phyloP scores from a whole-genome alignment of 2,797 vertebrate genomes.

The Sebastes steindachneri region DNA sequence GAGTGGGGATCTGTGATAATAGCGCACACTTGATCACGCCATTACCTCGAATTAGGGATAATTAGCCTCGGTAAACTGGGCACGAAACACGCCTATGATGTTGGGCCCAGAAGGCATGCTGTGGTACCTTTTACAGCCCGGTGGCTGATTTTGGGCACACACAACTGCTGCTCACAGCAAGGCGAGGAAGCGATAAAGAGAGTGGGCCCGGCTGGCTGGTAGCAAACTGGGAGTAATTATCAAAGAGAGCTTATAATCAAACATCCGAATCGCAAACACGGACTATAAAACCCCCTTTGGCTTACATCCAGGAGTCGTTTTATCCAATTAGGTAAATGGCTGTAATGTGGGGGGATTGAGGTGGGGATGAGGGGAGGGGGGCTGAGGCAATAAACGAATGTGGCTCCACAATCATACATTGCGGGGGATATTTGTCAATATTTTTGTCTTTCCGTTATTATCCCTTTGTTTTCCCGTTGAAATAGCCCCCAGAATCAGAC shows the following conservation, averaged over 20 bases:
- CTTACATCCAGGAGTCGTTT: constrained; percentile 84
- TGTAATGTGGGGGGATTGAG: constrained; percentile 75
- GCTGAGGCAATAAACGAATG: constrained; percentile 69
- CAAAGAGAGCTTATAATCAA: constrained; percentile 86
- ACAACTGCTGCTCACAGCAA: constrained; percentile 75
- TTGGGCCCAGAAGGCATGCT: constrained; percentile 81
- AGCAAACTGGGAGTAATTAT: constrained; percentile 84
- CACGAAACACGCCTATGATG: constrained; percentile 82
- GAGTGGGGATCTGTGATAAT: constrained; percentile 81
- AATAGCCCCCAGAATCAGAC: constrained; percentile 26
- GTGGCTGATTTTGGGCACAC: constrained; percentile 80
- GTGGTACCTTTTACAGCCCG: constrained; percentile 81
- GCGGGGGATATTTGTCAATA: constrained; percentile 69
- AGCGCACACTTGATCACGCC: constrained; percentile 80
- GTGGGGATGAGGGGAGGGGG: constrained; percentile 27
- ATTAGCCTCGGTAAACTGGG: constrained; percentile 85
- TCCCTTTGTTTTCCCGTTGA: constrained; percentile 45
- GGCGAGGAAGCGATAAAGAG: constrained; percentile 76
- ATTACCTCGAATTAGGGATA: constrained; percentile 84
- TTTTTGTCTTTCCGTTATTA: constrained; percentile 51
- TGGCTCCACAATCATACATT: constrained; percentile 61
- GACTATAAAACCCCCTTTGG: constrained; percentile 83
- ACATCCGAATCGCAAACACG: constrained; percentile 85
- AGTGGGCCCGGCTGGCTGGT: constrained; percentile 74
- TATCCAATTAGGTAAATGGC: constrained; percentile 87